Evolutionary conservation across 1,140 invertebrate genomes (phyloP).

Genomic region (Trypoxylus dichotomus): DNA sequence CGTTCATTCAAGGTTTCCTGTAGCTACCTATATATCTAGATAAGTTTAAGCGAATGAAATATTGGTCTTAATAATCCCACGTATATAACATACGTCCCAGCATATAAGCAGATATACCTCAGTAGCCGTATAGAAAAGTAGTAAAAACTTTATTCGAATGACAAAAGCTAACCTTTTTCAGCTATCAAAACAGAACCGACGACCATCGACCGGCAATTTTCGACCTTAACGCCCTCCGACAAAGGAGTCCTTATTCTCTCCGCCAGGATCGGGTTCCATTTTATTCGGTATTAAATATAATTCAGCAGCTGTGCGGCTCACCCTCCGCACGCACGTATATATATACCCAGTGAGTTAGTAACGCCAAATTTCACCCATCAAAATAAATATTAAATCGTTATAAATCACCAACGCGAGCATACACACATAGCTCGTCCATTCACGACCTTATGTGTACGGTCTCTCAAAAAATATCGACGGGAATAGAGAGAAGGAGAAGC

Average conservation of each 20-base stretch:
- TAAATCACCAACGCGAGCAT: conserved; percentile 46
- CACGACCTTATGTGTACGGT: background rate
- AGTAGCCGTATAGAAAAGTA: conserved; percentile 38
- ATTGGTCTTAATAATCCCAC: background rate
- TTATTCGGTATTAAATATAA: conserved; percentile 47
- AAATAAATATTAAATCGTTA: conserved; percentile 56
- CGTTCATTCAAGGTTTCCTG: too few species aligned
- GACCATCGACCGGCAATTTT: conserved; percentile 32
- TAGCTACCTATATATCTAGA: background rate
- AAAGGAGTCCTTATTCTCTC: conserved; percentile 23
- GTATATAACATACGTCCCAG: conserved; percentile 5
- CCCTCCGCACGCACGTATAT: conserved; percentile 36
- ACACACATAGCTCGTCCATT: background rate
- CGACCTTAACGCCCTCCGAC: conserved; percentile 30
- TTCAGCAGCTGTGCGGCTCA: conserved; percentile 47
- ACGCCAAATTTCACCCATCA: conserved; percentile 55
- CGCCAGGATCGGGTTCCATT: conserved; percentile 29
- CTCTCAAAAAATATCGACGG: background rate
- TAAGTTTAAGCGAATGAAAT: conserved; percentile 7
- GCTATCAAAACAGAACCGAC: conserved; percentile 36
- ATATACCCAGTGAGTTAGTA: conserved; percentile 45
- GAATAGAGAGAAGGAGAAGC: background rate
- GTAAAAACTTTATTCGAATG: conserved; percentile 45
- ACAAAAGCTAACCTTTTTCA: conserved; percentile 42
- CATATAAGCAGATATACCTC: conserved; percentile 8